These are phyloP conservation scores for Microtus ochrogaster DNA, from an alignment of 2,113 vertebrate species.

Conservation along the genomic window DNA sequence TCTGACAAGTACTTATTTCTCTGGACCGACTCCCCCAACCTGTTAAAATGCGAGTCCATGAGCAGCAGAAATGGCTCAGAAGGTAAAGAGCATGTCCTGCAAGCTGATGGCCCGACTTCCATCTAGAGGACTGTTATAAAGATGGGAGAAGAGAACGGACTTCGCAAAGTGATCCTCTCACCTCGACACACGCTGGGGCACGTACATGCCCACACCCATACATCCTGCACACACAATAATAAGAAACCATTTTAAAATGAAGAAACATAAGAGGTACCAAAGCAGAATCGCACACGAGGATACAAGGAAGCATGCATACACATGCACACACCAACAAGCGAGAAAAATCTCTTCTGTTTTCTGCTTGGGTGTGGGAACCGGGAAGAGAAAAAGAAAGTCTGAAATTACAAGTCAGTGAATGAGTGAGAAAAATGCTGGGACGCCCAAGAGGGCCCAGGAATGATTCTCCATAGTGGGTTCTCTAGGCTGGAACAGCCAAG, in stretches of 20 bases:
- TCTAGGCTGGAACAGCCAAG: slow-evolving; percentile 68
- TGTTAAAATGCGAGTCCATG: neutral
- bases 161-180: neutral
- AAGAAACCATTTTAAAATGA: neutral
- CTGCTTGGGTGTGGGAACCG: neutral
- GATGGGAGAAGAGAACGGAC: neutral
- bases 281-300: neutral
- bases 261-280: neutral
- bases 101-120: neutral
- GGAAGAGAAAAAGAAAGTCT: neutral
- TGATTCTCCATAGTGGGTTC: neutral
- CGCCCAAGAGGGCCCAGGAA: neutral
- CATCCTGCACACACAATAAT: too few species aligned
- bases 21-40: neutral
- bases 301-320: neutral
- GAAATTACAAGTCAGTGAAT: neutral
- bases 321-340: neutral
- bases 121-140: neutral
- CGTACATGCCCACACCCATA: neutral
- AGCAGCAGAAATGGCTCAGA: neutral
- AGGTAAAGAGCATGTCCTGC: neutral
- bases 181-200: neutral
- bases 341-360: neutral
- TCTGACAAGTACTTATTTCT: slow-evolving; percentile 5
- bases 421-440: neutral